Evolutionary conservation across 2,888 invertebrate genomes (phyloP).

Genomic region (Hololepta plana): DNA sequence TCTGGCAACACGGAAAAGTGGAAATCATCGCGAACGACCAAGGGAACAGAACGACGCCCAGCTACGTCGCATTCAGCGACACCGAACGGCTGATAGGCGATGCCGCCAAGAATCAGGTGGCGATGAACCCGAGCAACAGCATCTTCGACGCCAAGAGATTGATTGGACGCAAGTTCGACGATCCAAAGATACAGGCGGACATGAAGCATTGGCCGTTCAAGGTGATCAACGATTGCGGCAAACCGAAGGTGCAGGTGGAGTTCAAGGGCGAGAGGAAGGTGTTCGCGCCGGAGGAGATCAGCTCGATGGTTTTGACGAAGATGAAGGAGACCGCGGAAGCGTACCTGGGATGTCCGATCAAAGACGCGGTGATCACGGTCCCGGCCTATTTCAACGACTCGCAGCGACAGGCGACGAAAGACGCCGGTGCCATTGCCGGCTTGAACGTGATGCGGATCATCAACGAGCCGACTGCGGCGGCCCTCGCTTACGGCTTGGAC

Average conservation of each 20-base stretch:
- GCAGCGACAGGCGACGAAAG: slow-evolving; percentile 49
- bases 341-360: slow-evolving; percentile 44
- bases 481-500: slow-evolving; percentile 35
- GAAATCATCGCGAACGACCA: slow-evolving; percentile 52
- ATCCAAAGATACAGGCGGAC: slow-evolving; percentile 54
- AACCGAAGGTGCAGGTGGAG: slow-evolving; percentile 47
- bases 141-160: slow-evolving; percentile 54
- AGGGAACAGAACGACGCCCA: slow-evolving; percentile 55
- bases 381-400: slow-evolving; percentile 58
- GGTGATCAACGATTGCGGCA: slow-evolving; percentile 41
- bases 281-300: slow-evolving; percentile 49
- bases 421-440: slow-evolving; percentile 47
- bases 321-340: slow-evolving; percentile 51
- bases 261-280: slow-evolving; percentile 41
- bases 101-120: slow-evolving; percentile 47
- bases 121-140: slow-evolving; percentile 51
- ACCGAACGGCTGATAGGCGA: slow-evolving; percentile 45
- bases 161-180: slow-evolving; percentile 60
- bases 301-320: slow-evolving; percentile 42
- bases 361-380: slow-evolving; percentile 58
- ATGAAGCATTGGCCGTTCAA: slow-evolving; percentile 72
- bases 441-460: slow-evolving; percentile 45
- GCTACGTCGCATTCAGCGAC: slow-evolving; percentile 52
- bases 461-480: slow-evolving; percentile 42
- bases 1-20: slow-evolving; percentile 61